Evolutionary conservation across 64 coral and sea anemone species (phyloP), one percentile per base, ranked within the genome.

Genomic region (Orbicella faveolata): DNA sequence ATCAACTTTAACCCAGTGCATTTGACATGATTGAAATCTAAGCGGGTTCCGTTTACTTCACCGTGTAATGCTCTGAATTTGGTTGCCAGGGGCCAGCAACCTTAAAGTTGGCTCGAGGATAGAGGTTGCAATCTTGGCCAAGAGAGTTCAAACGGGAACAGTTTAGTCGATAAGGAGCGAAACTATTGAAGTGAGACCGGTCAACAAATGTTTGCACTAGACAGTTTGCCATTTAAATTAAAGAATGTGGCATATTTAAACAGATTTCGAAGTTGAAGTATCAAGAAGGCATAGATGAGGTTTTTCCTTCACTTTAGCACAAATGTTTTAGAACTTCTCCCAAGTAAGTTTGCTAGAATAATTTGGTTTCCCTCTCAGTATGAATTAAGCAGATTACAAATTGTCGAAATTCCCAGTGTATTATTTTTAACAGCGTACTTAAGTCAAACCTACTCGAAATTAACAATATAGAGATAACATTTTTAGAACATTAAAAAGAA

Each of bases 321-420:
- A n/a, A 20, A 70, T 70, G 23, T n/a, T 26, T 33, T 6, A 4
- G 9, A 6, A 2, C 10, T 23, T 6, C 52, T 53, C 52, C 4
- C 52, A 10, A 53, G 52, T 53, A 53, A 20, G 6, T 19, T 20
- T 20, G 30, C 30, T 30, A 30, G 64, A 67, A 67, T 26, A 70
- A 1, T 70, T 70, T 70, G 5, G 67, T 70, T 25, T n/a, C 9
- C 4, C 11, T 4, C 67, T 8, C 67, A 70, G 67, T 70, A 8
- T 70, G 67, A 70, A 70, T 70, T 70, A 70, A 70, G 67, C 21
- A 33, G 67, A 70, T n/a, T 70, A 70, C 23, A 70, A 70, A 70
- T 26, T 23, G 25, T 69, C 20, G 9, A 69, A 21, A 26, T 69
- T 70, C 67, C 25, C 21, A 7, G 23, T 70, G 67, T 25, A 59